Conservation (phyloP, 1,140 invertebrate genomes). For the Myzus persicae region DNA sequence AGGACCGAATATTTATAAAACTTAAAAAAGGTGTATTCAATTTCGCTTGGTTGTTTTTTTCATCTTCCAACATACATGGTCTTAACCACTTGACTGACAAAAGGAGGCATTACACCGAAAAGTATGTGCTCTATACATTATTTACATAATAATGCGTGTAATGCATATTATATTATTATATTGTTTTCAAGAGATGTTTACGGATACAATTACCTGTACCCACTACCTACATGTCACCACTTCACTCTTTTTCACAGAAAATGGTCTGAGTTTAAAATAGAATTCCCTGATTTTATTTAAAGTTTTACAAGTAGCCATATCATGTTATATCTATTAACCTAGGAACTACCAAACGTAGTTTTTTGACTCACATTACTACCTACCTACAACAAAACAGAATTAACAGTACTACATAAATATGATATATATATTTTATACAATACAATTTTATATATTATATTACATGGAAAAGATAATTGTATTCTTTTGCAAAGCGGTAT, state of each 20-base stretch:
- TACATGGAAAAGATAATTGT: too few species aligned
- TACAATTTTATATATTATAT: too few species aligned
- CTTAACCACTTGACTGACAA: constrained; percentile 35
- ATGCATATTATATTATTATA: too few species aligned
- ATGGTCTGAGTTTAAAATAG: not conserved
- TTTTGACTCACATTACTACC: too few species aligned
- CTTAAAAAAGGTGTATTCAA: not conserved
- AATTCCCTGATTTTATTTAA: too few species aligned
- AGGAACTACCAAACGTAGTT: too few species aligned
- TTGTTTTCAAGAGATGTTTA: not conserved
- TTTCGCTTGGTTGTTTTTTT: constrained; percentile 44
- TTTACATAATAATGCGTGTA: not conserved
- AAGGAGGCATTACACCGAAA: constrained; percentile 43
- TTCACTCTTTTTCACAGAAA: not conserved
- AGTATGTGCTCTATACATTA: not conserved
- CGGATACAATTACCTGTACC: not conserved
- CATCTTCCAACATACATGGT: constrained; percentile 50
- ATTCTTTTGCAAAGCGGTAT: too few species aligned
- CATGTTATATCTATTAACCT: too few species aligned
- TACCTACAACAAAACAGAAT: too few species aligned
- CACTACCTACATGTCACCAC: not conserved
- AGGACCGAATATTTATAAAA: not conserved
- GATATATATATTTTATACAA: too few species aligned
- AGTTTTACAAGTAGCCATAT: too few species aligned
- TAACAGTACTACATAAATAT: too few species aligned